A percentile compares a stretch with the other conserved stretches of the same genome.
Conservation (phyloP, 2,797 vertebrate genomes). For the Acrocephalus scirpaceus region DNA sequence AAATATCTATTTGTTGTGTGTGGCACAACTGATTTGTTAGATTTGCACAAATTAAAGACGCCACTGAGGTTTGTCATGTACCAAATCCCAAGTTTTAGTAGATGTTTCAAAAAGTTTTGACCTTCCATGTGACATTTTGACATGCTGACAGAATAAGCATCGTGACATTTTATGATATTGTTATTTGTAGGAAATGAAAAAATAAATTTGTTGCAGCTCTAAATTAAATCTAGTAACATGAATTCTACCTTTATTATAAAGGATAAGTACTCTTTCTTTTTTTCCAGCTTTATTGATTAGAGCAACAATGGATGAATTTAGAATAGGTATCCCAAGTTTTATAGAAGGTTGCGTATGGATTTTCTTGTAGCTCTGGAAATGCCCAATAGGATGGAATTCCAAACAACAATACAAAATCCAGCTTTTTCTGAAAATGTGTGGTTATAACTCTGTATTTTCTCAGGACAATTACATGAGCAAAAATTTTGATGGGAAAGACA, state of each 20-base stretch:
- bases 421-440: background rate
- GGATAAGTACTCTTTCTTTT: background rate
- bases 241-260: background rate
- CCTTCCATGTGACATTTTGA: background rate
- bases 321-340: background rate
- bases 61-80: background rate
- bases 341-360: background rate
- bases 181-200: background rate
- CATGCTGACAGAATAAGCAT: background rate
- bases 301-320: background rate
- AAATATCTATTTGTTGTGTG: background rate
- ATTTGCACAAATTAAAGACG: background rate
- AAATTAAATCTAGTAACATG: background rate
- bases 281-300: background rate
- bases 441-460: background rate
- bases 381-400: background rate
- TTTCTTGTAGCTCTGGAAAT: background rate
- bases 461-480: background rate
- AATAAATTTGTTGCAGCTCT: background rate
- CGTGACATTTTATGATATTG: background rate
- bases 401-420: background rate
- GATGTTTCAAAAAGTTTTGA: background rate
- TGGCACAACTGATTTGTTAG: background rate
- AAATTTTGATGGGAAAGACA: background rate
- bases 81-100: background rate